phyloP scores from a whole-genome alignment of 35 echinoderm and acorn worm species.

The Apostichopus parvimensis region DNA sequence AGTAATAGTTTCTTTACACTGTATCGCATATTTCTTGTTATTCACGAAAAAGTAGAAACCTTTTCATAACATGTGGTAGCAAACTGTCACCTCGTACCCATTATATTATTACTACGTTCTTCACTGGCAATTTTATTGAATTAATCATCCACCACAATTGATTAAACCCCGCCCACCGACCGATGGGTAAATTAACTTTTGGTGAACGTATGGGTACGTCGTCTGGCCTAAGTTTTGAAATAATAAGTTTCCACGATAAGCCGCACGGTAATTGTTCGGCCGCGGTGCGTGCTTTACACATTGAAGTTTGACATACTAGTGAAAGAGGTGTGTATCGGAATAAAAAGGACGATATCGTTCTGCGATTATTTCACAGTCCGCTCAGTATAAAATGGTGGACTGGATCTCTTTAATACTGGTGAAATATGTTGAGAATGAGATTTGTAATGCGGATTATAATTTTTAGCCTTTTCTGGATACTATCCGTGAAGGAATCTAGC shows the following conservation, averaged over 20 bases:
- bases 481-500: background rate
- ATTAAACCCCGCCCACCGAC: background rate
- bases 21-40: too few relatives aligned
- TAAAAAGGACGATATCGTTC: background rate
- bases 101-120: background rate
- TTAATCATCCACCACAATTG: background rate
- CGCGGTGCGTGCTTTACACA: too few relatives aligned
- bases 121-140: background rate
- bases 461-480: background rate
- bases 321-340: background rate
- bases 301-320: too few relatives aligned
- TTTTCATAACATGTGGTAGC: too few relatives aligned
- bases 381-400: background rate
- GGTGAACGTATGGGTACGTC: background rate
- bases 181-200: background rate
- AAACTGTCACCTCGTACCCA: too few relatives aligned
- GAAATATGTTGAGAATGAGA: slow-evolving; percentile 7
- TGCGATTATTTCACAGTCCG: background rate
- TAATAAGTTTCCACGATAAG: too few relatives aligned
- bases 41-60: too few relatives aligned
- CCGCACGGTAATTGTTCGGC: too few relatives aligned
- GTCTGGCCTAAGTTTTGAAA: too few relatives aligned
- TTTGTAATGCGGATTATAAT: background rate
- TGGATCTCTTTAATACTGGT: background rate
- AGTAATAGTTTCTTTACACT: too few relatives aligned